phyloP scores from a whole-genome alignment of 2,888 invertebrate species.

The Cerceris rybyensis region DNA sequence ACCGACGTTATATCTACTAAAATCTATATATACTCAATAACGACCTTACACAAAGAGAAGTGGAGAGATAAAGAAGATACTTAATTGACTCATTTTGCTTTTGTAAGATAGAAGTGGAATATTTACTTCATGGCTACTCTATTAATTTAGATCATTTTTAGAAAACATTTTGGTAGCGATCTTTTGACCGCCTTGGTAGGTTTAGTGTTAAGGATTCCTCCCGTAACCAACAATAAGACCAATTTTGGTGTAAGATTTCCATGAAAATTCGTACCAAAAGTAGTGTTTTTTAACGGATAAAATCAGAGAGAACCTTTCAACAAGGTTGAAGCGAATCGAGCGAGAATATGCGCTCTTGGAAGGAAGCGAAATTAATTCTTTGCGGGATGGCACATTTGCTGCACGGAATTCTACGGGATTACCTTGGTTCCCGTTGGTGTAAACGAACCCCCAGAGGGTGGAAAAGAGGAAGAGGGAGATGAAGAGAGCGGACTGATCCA shows the following conservation, averaged over 20 bases:
- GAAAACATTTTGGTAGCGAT: too few species aligned
- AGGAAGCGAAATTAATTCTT: slow-evolving; percentile 69
- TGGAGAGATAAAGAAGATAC: too few species aligned
- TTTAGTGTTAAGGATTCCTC: too few species aligned
- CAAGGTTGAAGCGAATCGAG: slow-evolving; percentile 44
- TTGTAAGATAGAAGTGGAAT: too few species aligned
- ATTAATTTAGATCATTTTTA: too few species aligned
- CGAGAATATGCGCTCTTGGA: background rate
- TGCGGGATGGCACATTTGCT: slow-evolving; percentile 54
- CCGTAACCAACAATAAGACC: slow-evolving; percentile 42
- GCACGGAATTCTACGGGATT: slow-evolving; percentile 66
- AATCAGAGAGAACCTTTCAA: slow-evolving; percentile 49
- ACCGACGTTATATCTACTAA: too few species aligned
- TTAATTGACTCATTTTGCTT: too few species aligned
- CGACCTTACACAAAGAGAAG: too few species aligned
- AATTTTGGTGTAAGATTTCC: slow-evolving; percentile 28
- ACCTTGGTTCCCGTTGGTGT: slow-evolving; percentile 57
- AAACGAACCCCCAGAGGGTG: slow-evolving; percentile 46
- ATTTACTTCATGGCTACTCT: too few species aligned
- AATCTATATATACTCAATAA: too few species aligned
- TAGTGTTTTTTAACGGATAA: slow-evolving; percentile 39
- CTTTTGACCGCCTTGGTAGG: too few species aligned
- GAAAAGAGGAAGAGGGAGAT: background rate
- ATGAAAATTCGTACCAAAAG: slow-evolving; percentile 37
- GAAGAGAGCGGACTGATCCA: slow-evolving; percentile 56